These are phyloP conservation scores for Sardinella longiceps DNA, from an alignment of 2,797 vertebrate genomes.

Conservation along the genomic window DNA sequence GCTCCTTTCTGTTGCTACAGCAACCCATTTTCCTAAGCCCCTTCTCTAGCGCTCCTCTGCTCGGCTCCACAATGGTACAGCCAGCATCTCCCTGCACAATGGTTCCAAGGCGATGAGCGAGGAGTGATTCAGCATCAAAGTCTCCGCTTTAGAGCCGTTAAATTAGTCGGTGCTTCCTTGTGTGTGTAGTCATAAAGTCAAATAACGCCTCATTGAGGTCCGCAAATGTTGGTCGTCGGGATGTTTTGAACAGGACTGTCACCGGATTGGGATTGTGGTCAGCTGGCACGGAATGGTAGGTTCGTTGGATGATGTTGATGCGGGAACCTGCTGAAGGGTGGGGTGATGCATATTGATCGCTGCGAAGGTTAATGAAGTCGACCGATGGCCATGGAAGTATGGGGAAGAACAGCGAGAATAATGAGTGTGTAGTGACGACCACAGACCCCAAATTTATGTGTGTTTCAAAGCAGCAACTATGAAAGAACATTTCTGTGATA, in stretches of 20 bases:
- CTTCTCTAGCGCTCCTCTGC: constrained; percentile 76
- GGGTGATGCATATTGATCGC: constrained; percentile 81
- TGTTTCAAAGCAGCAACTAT: constrained; percentile 9
- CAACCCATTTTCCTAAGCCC: constrained; percentile 78
- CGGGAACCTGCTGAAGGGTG: constrained; percentile 74
- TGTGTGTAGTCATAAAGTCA: constrained; percentile 58
- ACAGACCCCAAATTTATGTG: neutral
- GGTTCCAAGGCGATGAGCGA: constrained; percentile 89
- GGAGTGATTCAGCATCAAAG: constrained; percentile 93
- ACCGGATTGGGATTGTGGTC: constrained; percentile 81
- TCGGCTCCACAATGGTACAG: constrained; percentile 94
- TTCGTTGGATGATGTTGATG: constrained; percentile 63
- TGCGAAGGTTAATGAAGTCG: constrained; percentile 80
- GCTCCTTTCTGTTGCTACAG: constrained; percentile 91
- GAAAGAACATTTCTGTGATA: neutral
- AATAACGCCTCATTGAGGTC: constrained; percentile 52
- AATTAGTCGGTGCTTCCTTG: constrained; percentile 49
- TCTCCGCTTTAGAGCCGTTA: constrained; percentile 64
- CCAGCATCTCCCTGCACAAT: constrained; percentile 97
- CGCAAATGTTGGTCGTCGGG: constrained; percentile 67
- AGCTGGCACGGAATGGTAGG: constrained; percentile 95
- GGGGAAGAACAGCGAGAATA: constrained; percentile 46
- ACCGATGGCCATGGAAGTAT: constrained; percentile 56
- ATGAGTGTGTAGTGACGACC: neutral
- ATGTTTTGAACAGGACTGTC: constrained; percentile 83